These are phyloP conservation scores for Pocota personata DNA, from an alignment of 2,888 invertebrate genomes.

Conservation along the genomic window DNA sequence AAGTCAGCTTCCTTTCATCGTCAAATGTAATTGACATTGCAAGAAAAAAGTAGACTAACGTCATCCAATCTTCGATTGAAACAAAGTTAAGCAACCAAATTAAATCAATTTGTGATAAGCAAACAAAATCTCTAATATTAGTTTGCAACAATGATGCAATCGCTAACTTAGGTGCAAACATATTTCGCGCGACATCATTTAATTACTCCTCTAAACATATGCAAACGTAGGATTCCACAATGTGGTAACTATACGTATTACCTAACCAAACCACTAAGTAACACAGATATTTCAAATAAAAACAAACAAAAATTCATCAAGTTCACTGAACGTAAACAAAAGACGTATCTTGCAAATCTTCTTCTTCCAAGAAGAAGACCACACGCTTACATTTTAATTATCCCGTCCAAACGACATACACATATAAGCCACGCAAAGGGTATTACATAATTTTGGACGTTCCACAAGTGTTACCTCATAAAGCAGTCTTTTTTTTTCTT, in stretches of 20 bases:
- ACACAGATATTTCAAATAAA: neutral
- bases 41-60: neutral
- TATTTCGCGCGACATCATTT: neutral
- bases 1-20: no score
- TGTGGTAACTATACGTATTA: slow-evolving; percentile 32
- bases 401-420: neutral
- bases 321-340: slow-evolving; percentile 56
- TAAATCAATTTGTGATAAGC: neutral
- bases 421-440: neutral
- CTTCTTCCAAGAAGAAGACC: neutral
- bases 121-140: neutral
- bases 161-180: neutral
- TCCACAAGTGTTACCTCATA: slow-evolving; percentile 59
- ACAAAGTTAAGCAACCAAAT: neutral
- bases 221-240: slow-evolving; percentile 12
- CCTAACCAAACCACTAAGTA: slow-evolving; percentile 9
- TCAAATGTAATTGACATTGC: neutral
- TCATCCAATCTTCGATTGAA: neutral
- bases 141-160: slow-evolving; percentile 1
- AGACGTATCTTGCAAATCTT: slow-evolving; percentile 17
- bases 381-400: slow-evolving; percentile 21
- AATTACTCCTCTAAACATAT: neutral
- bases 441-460: slow-evolving; percentile 34
- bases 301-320: slow-evolving; percentile 40
- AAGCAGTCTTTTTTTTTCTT: neutral